These are phyloP conservation scores for Petroica traversi DNA, from an alignment of 2,113 vertebrate species.

Conservation along the genomic window DNA sequence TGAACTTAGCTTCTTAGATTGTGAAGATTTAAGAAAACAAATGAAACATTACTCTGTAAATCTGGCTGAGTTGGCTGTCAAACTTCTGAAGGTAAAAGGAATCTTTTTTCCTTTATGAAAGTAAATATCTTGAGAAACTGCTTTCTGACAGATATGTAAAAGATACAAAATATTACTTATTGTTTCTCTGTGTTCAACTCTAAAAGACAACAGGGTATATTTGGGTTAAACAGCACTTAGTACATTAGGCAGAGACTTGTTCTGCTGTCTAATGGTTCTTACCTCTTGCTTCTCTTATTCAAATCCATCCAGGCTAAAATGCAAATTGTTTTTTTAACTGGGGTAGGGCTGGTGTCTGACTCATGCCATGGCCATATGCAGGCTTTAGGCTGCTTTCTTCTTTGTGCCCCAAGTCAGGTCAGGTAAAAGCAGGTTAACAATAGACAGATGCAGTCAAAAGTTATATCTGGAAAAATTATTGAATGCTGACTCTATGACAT, in stretches of 20 bases:
- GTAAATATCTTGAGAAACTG: not conserved
- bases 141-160: not conserved
- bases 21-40: constrained; percentile 69
- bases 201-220: not conserved
- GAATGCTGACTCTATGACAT: not conserved
- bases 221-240: not conserved
- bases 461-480: not conserved
- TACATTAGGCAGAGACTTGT: not conserved
- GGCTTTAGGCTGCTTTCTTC: not conserved
- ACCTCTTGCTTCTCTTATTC: not conserved
- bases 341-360: not conserved
- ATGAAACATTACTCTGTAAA: constrained; percentile 75
- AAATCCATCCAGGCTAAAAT: not conserved
- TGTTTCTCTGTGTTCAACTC: not conserved
- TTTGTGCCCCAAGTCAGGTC: not conserved
- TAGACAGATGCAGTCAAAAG: not conserved
- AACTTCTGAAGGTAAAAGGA: constrained; percentile 82
- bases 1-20: constrained; percentile 80
- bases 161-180: not conserved
- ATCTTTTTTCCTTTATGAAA: not conserved
- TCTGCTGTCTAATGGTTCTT: not conserved
- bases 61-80: constrained; percentile 76
- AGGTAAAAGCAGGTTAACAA: not conserved
- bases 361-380: not conserved
- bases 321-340: not conserved